Base-by-base conservation (phyloP, 2,888 invertebrate species). In the Drosophila cognata region DNA sequence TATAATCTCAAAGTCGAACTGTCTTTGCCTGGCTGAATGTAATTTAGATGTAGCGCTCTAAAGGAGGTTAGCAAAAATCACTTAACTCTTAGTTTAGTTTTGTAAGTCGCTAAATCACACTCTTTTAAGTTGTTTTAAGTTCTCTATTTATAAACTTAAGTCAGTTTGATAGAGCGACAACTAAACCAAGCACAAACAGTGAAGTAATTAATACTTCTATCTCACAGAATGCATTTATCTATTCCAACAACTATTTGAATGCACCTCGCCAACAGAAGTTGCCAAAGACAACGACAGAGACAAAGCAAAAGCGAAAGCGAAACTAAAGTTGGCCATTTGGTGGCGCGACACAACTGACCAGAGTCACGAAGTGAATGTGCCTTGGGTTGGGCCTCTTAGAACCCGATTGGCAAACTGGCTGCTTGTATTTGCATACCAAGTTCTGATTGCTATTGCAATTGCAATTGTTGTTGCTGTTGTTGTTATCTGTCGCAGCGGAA, bases 401-500 rank as follows among this genome's bases (percentile, higher is more conserved):
- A 80, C 74, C 70, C 62, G 74, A 67, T 33, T 56, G 58, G 63
- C 74, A 38, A 56, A 33, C 46, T 50, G 69, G 46, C 25, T 25
- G 46, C 18, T 61, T 66, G 61, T 46, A 89, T 85, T 89, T 88
- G 89, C 85, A 86, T 88, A 84, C 51, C 41, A 73, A 77, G 57
- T 66, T 70, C 60, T 68, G 58, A 60, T 53, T 50, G 43, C 61
- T 67, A 57, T 60, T 56, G 50, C 28, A 0, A 50, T 50, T 50
- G 50, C 50, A 18, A 50, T 50, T 50, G 48, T 10, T 28, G n/a
- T 21, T 59, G 68, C 41, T 70, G 68, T 63, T 71, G 64, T 73
- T 74, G 77, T 70, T 75, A 63, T 67, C 88, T 84, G 84, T 84
- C 84, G 84, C 84, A 84, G 85, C 89, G 84, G 84, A 84, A 84